Percentiles rank a stretch among this genome's conserved stretches.
Conservation (phyloP, 2,888 invertebrate genomes). For the Lamellibrachia satsuma region DNA sequence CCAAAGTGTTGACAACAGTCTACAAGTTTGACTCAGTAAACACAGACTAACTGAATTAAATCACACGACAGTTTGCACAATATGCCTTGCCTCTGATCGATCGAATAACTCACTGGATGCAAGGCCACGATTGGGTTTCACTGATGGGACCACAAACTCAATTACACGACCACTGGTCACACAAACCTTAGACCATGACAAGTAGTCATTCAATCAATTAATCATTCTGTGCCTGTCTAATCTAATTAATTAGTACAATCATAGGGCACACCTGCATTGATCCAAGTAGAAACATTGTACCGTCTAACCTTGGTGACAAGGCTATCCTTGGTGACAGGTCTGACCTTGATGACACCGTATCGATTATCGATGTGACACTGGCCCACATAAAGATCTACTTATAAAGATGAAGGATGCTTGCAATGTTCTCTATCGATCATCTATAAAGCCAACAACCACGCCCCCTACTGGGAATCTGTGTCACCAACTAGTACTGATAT, state of each 20-base stretch:
- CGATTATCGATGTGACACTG: background rate
- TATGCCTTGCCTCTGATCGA: background rate
- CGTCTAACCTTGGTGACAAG: background rate
- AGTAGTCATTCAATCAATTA: background rate
- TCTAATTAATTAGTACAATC: background rate
- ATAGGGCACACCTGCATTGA: background rate
- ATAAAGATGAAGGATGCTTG: too few relatives aligned
- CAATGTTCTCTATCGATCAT: too few relatives aligned
- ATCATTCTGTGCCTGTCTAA: background rate
- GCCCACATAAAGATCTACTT: background rate
- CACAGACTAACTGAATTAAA: background rate
- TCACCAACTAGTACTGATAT: too few relatives aligned
- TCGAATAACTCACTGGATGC: background rate
- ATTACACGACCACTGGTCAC: background rate
- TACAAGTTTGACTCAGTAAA: background rate
- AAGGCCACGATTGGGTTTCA: background rate
- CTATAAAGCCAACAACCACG: too few relatives aligned
- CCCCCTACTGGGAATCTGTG: too few relatives aligned
- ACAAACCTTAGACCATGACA: background rate
- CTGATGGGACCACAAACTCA: background rate
- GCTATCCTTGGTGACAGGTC: background rate
- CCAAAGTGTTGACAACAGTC: background rate
- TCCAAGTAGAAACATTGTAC: background rate
- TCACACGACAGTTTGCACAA: background rate
- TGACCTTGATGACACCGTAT: background rate